A percentile compares a stretch with the other conserved stretches of the same genome.
Conservation (phyloP, 2,113 vertebrate species). For the Podilymbus podiceps region DNA sequence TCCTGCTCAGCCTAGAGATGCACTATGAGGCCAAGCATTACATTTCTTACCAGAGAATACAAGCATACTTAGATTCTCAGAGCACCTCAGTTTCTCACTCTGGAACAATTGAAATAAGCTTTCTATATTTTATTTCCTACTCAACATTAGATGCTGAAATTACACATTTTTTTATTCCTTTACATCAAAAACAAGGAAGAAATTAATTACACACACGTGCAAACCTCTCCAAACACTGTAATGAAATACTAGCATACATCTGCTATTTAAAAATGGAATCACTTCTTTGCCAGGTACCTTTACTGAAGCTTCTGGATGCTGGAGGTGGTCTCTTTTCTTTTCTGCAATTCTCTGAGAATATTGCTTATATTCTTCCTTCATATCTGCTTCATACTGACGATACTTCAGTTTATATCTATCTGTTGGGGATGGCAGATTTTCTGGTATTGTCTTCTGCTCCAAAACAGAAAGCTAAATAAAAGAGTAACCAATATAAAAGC, state of each 20-base stretch:
- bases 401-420: slow-evolving; percentile 61
- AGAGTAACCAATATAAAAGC: not conserved
- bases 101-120: not conserved
- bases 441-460: slow-evolving; percentile 55
- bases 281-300: slow-evolving; percentile 25
- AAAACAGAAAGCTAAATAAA: slow-evolving; percentile 38
- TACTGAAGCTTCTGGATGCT: not conserved
- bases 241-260: not conserved
- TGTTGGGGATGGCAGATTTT: slow-evolving; percentile 60
- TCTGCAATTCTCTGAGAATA: slow-evolving; percentile 42
- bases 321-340: slow-evolving; percentile 1
- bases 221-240: not conserved
- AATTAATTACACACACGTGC: not conserved
- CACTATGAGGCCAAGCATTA: not conserved
- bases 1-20: not conserved
- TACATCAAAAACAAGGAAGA: not conserved
- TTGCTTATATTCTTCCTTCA: slow-evolving; percentile 58
- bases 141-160: not conserved
- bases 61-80: not conserved
- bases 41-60: not conserved
- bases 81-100: not conserved
- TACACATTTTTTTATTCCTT: accelerated
- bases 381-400: slow-evolving; percentile 59
- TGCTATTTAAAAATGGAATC: not conserved
- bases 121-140: not conserved